Evolutionary conservation across 1,140 invertebrate species (phyloP).

Genomic region (Schlechtendalia chinensis): DNA sequence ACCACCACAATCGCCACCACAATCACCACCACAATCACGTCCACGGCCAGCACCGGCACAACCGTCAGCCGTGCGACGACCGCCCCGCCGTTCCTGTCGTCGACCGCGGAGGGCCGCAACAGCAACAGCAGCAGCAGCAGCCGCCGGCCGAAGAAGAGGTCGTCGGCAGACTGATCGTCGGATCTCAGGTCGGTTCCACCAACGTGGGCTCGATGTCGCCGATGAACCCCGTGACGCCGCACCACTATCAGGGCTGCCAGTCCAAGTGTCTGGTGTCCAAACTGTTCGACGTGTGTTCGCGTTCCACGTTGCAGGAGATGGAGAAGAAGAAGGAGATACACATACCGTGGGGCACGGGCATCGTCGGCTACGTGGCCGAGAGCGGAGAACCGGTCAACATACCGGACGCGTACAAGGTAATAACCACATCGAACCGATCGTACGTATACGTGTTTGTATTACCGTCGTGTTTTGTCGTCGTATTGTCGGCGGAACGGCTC

Average conservation of each 20-base stretch:
- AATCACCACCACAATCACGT: constrained; percentile 1
- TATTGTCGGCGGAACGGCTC: no score
- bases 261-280: constrained; percentile 80
- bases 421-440: not conserved
- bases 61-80: constrained; percentile 50
- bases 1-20: constrained; percentile 28
- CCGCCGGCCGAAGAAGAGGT: constrained; percentile 24
- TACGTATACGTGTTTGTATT: no score
- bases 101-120: not conserved
- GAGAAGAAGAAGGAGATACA: constrained; percentile 87
- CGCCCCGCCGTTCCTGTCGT: not conserved
- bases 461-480: no score
- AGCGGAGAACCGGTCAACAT: constrained; percentile 91
- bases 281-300: constrained; percentile 89
- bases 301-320: constrained; percentile 86
- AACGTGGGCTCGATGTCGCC: constrained; percentile 48
- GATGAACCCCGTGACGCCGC: constrained; percentile 8
- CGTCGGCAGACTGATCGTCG: constrained; percentile 51
- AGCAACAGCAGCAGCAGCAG: not conserved
- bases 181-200: constrained; percentile 51
- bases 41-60: constrained; percentile 34
- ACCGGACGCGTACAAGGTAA: constrained; percentile 90
- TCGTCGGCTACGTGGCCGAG: constrained; percentile 90
- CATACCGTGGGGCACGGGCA: constrained; percentile 86
- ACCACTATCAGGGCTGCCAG: constrained; percentile 52